Conservation (phyloP, 2,888 invertebrate genomes). For the Cecidostiba fungosa region DNA sequence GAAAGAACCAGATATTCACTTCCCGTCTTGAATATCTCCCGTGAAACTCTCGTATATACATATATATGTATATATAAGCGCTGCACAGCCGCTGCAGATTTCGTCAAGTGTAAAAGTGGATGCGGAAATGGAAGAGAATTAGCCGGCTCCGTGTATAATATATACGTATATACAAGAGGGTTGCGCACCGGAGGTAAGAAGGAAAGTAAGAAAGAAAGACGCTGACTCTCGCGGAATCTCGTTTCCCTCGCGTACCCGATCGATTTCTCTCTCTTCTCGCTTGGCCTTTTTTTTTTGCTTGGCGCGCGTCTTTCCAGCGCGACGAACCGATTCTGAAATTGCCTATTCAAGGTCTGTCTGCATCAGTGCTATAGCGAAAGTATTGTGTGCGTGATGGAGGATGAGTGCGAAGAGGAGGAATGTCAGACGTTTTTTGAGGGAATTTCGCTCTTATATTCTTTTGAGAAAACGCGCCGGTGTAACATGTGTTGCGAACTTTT, state of each 20-base stretch:
- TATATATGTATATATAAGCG: neutral
- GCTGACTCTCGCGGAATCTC: slow-evolving; percentile 51
- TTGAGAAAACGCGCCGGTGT: neutral
- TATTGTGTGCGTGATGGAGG: neutral
- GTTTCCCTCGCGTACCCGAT: slow-evolving; percentile 24
- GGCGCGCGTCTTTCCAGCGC: neutral
- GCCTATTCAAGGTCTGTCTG: slow-evolving; percentile 40
- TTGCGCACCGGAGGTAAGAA: neutral
- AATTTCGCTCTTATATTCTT: neutral
- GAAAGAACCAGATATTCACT: slow-evolving; percentile 6
- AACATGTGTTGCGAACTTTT: neutral
- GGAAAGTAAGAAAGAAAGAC: slow-evolving; percentile 19
- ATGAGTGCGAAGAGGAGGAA: neutral
- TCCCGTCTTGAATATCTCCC: neutral
- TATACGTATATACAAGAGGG: neutral
- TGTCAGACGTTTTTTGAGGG: neutral
- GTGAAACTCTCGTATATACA: neutral
- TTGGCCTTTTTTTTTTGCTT: neutral
- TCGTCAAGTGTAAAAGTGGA: slow-evolving; percentile 44
- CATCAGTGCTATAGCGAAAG: neutral
- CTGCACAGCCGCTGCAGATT: neutral
- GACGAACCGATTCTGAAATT: slow-evolving; percentile 45
- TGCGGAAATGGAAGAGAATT: slow-evolving; percentile 52
- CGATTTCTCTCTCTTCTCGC: slow-evolving; percentile 19
- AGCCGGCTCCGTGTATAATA: neutral